These are phyloP conservation scores for Drosophila melanogaster DNA, from an alignment of 1,140 invertebrate species.

Conservation along the genomic window Release_6_plus_ISO1_MT NC_004354.4:1734001-1734500, in stretches of 20 bases:
- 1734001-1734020: conserved; percentile 76
- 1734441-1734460: conserved; percentile 68
- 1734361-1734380: not conserved
- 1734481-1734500: conserved; percentile 66
- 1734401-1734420: conserved; percentile 59
- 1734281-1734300: not conserved
- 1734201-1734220: conserved; percentile 62
- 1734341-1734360: not conserved
- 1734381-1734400: conserved; percentile 56
- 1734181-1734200: conserved; percentile 81
- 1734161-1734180: conserved; percentile 50
- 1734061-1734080: conserved; percentile 34
- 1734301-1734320: too few relatives aligned
- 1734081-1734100: not conserved
- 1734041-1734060: conserved; percentile 75
- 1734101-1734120: not conserved
- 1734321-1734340: too few relatives aligned
- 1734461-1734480: conserved; percentile 66
- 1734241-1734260: conserved; percentile 70
- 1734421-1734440: conserved; percentile 68
- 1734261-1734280: not conserved
- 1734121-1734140: not conserved
- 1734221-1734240: conserved; percentile 64
- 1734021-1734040: conserved; percentile 73
- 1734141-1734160: not conserved